Percentiles rank a stretch among this genome's conserved stretches.
These are phyloP conservation scores for Drosophila malerkotliana DNA, from an alignment of 1,140 invertebrate genomes.

Conservation along the genomic window DNA sequence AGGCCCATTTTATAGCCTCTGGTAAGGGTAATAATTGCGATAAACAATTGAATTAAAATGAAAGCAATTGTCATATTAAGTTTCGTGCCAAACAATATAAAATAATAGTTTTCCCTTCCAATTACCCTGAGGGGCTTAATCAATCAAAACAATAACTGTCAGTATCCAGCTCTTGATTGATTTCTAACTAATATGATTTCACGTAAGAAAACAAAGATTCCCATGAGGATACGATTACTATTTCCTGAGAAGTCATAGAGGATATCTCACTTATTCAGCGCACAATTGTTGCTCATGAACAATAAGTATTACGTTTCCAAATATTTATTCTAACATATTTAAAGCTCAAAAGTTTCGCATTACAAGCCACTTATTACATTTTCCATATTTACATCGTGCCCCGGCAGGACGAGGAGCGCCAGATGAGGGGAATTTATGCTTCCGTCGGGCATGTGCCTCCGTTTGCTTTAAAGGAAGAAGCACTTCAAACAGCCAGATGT, in stretches of 20 bases:
- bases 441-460: conserved; percentile 24
- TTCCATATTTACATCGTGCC: conserved; percentile 17
- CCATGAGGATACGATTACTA: conserved; percentile 1
- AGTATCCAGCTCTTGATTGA: conserved; percentile 20
- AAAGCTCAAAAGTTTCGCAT: conserved; percentile 10
- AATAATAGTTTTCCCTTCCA: not conserved
- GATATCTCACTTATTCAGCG: not conserved
- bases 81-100: too few relatives aligned
- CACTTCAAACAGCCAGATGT: conserved; percentile 67
- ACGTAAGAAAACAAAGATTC: conserved; percentile 6
- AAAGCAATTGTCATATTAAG: not conserved
- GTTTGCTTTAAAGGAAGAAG: conserved; percentile 30
- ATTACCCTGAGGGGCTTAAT: not conserved
- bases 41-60: not conserved
- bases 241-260: not conserved
- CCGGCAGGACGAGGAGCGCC: conserved; percentile 5
- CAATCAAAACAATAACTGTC: conserved; percentile 20
- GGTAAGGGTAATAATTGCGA: not conserved
- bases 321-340: not conserved
- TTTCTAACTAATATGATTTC: conserved; percentile 18
- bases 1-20: not conserved
- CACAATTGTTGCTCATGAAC: not conserved
- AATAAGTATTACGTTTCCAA: not conserved
- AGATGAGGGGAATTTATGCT: conserved; percentile 27
- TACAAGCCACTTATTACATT: conserved; percentile 32